Evolutionary conservation across 2,113 vertebrate species (phyloP), one percentile per base, ranked within the genome.

Genomic region (Trogon surrucura): DNA sequence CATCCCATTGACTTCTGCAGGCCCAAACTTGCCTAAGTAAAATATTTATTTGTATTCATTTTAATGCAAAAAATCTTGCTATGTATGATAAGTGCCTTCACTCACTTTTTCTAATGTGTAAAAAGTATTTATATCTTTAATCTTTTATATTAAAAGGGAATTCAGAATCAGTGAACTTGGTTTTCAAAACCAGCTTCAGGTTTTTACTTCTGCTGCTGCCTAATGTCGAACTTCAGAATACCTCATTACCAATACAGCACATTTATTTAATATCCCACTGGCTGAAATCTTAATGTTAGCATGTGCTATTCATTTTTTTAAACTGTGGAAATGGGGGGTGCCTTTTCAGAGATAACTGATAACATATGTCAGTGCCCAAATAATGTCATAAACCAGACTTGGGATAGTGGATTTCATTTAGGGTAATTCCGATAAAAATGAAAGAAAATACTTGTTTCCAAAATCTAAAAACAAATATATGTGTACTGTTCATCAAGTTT

Each of bases 141-240:
- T 95, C 97, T 98, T 98, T 98, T 98, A 98, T 97, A 98, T 98
- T 98, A 98, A 98, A 98, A 98, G 98, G 92, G 87, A 92, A 97
- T 95, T 96, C 93, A 87, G 64, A 56, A 96, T 88, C 84, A 77
- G 92, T 96, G 94, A 96, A 96, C 75, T 96, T 97, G 94, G 96
- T 97, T 97, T 95, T 96, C 96, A 97, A 97, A 98, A 97, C 96
- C 91, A 97, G 12, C 47, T 95, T 81, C 91, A 78, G 51, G 75
- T 36, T 89, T 96, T 95, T 97, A 95, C 91, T 93, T 41, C 70
- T 97, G 75, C 97, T 98, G 92, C 89, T 97, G 78, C 45, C 61
- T 96, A 91, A 89, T 86, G 50, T 69, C 18, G 21, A 93, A 96
- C 70, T 96, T 96, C 84, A 92, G 84, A 96, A 92, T 97, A 97